Conservation (phyloP, 2,888 invertebrate genomes). For the Automeris io region DNA sequence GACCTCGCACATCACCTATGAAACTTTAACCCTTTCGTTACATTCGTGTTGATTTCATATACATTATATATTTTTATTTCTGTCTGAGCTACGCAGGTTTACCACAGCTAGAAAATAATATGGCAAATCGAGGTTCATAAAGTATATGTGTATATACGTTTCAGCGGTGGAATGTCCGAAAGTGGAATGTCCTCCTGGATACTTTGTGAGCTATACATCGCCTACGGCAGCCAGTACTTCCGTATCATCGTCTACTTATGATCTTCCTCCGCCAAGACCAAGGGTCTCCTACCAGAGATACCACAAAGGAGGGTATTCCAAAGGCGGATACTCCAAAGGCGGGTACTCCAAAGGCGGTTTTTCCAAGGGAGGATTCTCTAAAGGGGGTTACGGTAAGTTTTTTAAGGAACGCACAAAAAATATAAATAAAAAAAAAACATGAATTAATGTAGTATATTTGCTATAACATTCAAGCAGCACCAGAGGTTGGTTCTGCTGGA, state of each 20-base stretch:
- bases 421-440: too few species aligned
- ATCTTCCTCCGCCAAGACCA: constrained; percentile 59
- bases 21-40: too few species aligned
- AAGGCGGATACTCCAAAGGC: constrained; percentile 37
- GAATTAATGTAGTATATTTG: too few species aligned
- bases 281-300: constrained; percentile 54
- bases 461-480: too few species aligned
- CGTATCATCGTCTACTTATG: constrained; percentile 81
- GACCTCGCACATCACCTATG: too few species aligned
- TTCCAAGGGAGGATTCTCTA: constrained; percentile 40
- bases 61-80: too few species aligned
- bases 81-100: too few species aligned
- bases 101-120: too few species aligned
- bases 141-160: constrained; percentile 9
- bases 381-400: constrained; percentile 27
- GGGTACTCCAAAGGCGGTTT: constrained; percentile 43
- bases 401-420: too few species aligned
- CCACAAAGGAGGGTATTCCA: constrained; percentile 40
- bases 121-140: too few species aligned
- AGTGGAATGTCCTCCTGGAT: constrained; percentile 79
- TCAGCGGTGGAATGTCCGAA: constrained; percentile 64
- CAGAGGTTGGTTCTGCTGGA: too few species aligned
- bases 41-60: too few species aligned
- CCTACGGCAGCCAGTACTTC: constrained; percentile 43
- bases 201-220: constrained; percentile 65